Evolutionary conservation across 2,888 invertebrate genomes (phyloP).

Genomic region (Schizaphis graminum): DNA sequence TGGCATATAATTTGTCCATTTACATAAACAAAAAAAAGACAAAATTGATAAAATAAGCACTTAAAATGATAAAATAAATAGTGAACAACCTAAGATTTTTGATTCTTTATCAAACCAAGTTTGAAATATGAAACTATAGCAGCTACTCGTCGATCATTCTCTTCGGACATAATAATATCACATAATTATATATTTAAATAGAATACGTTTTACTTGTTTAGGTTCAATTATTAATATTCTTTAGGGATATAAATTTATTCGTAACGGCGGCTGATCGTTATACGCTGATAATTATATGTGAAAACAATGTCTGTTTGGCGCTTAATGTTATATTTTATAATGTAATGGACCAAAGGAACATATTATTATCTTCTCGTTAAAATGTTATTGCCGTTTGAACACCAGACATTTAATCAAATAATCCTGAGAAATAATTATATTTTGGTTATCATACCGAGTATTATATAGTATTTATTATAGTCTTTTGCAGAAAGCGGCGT

Average conservation of each 20-base stretch:
- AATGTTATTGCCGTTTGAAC: background rate
- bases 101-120: background rate
- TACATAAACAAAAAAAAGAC: background rate
- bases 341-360: background rate
- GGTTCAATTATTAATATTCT: background rate
- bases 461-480: background rate
- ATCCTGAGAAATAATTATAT: conserved; percentile 4
- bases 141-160: background rate
- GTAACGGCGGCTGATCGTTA: background rate
- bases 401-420: conserved; percentile 5
- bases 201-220: background rate
- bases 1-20: background rate
- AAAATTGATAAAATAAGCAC: background rate
- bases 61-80: background rate
- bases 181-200: background rate
- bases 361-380: background rate
- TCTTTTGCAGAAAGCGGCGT: too few species aligned
- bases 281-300: background rate
- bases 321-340: background rate
- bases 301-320: background rate
- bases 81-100: background rate
- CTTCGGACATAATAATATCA: background rate
- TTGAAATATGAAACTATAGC: background rate
- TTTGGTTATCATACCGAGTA: background rate
- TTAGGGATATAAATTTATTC: background rate